phyloP scores from a whole-genome alignment of 2,113 vertebrate species.

The Tupaia tana region DNA sequence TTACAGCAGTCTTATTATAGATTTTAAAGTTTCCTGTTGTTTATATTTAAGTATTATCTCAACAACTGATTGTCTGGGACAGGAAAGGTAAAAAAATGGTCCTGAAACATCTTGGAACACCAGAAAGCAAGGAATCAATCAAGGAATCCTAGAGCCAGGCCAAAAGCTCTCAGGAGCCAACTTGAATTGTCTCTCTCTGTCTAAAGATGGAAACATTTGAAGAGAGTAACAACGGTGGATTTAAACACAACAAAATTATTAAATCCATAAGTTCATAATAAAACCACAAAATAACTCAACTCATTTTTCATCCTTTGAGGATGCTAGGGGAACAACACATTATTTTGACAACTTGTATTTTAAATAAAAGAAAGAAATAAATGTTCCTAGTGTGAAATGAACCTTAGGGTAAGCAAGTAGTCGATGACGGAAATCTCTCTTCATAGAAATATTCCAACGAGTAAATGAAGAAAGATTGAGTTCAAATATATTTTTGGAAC shows the following conservation, averaged over 20 bases:
- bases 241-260: background rate
- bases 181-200: background rate
- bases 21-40: constrained; percentile 42
- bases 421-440: background rate
- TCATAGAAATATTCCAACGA: background rate
- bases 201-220: constrained; percentile 55
- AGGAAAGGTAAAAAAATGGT: constrained; percentile 47
- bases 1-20: constrained; percentile 18
- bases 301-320: background rate
- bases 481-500: background rate
- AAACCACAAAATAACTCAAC: background rate
- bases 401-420: background rate
- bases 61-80: constrained; percentile 1
- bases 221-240: background rate
- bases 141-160: constrained; percentile 10
- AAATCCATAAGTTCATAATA: background rate
- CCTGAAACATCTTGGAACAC: constrained; percentile 53
- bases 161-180: constrained; percentile 45
- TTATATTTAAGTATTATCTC: constrained; percentile 55
- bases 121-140: constrained; percentile 39
- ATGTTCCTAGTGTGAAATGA: background rate
- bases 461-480: background rate
- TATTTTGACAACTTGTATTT: constrained; percentile 37
- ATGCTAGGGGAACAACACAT: background rate
- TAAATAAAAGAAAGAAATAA: background rate